phyloP scores from a whole-genome alignment of 1,140 invertebrate species.

The Glomeris maerens region DNA sequence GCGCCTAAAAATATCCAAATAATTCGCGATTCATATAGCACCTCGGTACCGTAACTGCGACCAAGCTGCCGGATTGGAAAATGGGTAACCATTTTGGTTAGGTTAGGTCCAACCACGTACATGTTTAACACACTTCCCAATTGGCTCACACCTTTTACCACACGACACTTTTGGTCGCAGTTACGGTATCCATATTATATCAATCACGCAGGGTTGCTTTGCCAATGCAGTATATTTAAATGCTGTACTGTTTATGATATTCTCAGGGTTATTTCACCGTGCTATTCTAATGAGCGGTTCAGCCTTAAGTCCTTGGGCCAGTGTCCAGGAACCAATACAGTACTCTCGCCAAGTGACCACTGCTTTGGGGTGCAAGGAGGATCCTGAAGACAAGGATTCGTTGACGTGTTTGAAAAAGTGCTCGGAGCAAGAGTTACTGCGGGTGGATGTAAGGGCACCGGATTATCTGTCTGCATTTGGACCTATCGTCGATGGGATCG shows the following conservation, averaged over 20 bases:
- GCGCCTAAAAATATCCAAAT: too few relatives aligned
- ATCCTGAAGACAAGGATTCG: constrained; percentile 57
- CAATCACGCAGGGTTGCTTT: too few relatives aligned
- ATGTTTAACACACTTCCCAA: too few relatives aligned
- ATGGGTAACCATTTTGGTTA: too few relatives aligned
- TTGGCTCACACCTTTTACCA: too few relatives aligned
- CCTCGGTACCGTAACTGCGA: too few relatives aligned
- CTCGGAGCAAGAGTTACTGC: constrained; percentile 59
- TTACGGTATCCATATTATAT: too few relatives aligned
- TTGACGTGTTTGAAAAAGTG: constrained; percentile 68
- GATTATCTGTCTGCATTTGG: constrained; percentile 77
- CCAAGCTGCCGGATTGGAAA: too few relatives aligned
- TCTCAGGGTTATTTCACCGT: constrained; percentile 76
- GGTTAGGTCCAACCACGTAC: too few relatives aligned
- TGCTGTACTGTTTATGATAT: constrained; percentile 17
- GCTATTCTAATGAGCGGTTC: constrained; percentile 90
- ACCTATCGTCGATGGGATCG: constrained; percentile 79
- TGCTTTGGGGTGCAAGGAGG: constrained; percentile 62
- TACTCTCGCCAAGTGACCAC: constrained; percentile 73
- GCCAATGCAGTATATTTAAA: too few relatives aligned
- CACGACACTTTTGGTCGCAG: too few relatives aligned
- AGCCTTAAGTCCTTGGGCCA: constrained; percentile 80
- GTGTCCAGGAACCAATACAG: constrained; percentile 69
- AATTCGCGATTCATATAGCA: too few relatives aligned
- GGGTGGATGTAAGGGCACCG: constrained; percentile 57